These are phyloP conservation scores for Wasmannia auropunctata DNA, from an alignment of 1,140 invertebrate species.

Conservation along the genomic window DNA sequence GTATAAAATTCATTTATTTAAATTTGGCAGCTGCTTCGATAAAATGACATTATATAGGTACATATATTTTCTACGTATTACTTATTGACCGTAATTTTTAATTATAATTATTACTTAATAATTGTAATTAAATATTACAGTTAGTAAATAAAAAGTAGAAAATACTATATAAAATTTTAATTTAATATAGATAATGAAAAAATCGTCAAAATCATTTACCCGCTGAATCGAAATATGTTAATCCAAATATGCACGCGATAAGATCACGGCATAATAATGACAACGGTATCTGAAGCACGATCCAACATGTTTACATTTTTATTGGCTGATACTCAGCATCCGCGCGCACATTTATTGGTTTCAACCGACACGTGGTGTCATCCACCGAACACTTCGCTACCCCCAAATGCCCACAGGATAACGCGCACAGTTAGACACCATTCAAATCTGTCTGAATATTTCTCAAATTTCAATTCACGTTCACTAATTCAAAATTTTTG, in stretches of 20 bases:
- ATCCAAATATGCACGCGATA: conserved; percentile 49
- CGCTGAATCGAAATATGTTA: conserved; percentile 28
- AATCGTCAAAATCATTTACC: conserved; percentile 60
- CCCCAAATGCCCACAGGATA: background rate
- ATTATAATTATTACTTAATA: background rate
- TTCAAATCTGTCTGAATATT: background rate
- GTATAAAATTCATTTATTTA: background rate
- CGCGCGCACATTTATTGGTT: conserved; percentile 65
- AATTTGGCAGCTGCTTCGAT: background rate
- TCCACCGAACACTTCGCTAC: conserved; percentile 24
- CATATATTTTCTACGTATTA: no score
- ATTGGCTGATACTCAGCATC: conserved; percentile 63
- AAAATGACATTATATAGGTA: background rate
- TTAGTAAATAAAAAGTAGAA: background rate
- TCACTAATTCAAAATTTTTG: background rate
- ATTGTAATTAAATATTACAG: background rate
- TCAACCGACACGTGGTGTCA: conserved; percentile 69
- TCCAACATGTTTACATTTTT: conserved; percentile 69
- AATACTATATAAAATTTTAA: background rate
- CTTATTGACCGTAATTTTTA: no score
- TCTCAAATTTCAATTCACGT: background rate
- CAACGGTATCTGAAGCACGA: conserved; percentile 57
- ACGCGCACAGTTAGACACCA: conserved; percentile 48
- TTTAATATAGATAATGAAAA: background rate
- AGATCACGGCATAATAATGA: conserved; percentile 55